A percentile compares a stretch with the other conserved stretches of the same genome.
Conservation (phyloP, 2,113 vertebrate genomes). For the Loxodonta africana region DNA sequence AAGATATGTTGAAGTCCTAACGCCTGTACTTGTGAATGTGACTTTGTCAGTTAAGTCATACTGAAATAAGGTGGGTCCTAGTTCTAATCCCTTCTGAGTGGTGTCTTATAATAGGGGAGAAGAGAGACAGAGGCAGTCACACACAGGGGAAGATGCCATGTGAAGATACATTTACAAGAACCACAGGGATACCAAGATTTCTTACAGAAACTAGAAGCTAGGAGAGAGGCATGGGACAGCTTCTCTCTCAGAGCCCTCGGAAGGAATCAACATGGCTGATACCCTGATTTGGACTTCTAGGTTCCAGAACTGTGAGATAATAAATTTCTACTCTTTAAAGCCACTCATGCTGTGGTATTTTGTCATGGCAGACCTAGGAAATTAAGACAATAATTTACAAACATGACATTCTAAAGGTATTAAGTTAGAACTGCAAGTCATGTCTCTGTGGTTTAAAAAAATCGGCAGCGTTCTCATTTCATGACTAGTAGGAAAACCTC, state of each 20-base stretch:
- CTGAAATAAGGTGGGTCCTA: not conserved
- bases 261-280: not conserved
- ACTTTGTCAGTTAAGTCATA: not conserved
- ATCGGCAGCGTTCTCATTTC: not conserved
- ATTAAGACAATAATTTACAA: not conserved
- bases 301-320: not conserved
- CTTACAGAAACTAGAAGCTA: not conserved
- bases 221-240: not conserved
- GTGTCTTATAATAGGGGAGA: not conserved
- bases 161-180: not conserved
- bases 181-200: not conserved
- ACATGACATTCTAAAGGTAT: not conserved
- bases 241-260: not conserved
- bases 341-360: not conserved
- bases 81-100: not conserved
- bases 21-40: not conserved
- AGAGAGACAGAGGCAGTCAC: not conserved
- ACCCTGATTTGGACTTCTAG: not conserved
- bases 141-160: not conserved
- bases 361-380: not conserved
- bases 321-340: not conserved
- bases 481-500: constrained; percentile 59
- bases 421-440: not conserved
- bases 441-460: not conserved
- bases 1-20: not conserved